Base-by-base conservation (phyloP, 2,113 vertebrate genomes). In the Paratilapia polleni region DNA sequence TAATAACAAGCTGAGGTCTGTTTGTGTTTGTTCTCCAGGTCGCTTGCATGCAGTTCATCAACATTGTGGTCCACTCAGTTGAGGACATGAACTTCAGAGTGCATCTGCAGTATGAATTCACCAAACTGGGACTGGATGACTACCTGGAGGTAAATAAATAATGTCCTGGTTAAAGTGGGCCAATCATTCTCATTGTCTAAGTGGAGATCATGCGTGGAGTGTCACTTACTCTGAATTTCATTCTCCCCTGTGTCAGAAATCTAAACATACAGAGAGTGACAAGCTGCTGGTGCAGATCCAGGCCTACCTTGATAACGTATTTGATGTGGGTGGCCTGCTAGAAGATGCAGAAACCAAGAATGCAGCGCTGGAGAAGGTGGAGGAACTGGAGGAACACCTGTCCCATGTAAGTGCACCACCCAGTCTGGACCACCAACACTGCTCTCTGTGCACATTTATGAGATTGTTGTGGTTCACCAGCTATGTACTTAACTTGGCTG, bases 51-150 rank as follows among this genome's bases (percentile, higher is more conserved):
- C 98, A 99, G 95, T 99, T 99, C 94, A 98, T 99, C 96, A 99
- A 99, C 93, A 99, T 99, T 2, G 97, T 99, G 86, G 98, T 99
- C 73, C 98, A 99, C 94, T 99, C 98, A 0, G 98, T 99, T 54
- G 98, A 99, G 91, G 98, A 99, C 94, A 99, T 99, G 98, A 99
- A 99, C 93, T 99, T 99, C 94, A 95, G 98, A 2, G 98, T 99
- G 70, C 98, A 99, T 59, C 95, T 99, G 87, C 98, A 99, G 88
- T 99, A 96, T 0, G 98, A 99, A 87, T 99, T 99, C 94, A 99
- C 98, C 84, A 98, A 99, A 77, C 95, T 99, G 91, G 98, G 98
- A 22, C 96, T 99, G 84, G 98, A 99, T 91, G 98, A 98, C 68
- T 99, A 97, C 92, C 90, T 99, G 84, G 98, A 99, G 97, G 98